Base-by-base conservation (phyloP, 2,888 invertebrate species). In the Epirrhoe tristata region DNA sequence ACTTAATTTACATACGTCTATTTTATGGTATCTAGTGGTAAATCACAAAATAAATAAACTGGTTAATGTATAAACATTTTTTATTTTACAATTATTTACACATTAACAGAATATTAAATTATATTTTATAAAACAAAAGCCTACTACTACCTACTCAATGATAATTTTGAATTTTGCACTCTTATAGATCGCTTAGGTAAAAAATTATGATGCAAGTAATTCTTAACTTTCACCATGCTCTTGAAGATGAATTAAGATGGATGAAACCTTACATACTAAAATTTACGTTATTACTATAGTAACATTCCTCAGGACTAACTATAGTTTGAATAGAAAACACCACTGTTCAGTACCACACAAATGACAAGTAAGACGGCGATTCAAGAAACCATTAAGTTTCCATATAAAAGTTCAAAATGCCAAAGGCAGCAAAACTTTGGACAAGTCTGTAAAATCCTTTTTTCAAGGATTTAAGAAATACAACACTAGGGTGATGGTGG, bases 401-500 rank as follows among this genome's bases (percentile, higher is more conserved):
- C 17, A 57, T 43, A 17, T 4, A 17, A 60, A 57, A 63, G 58
- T 67, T 67, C 12, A 50, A 46, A 14, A 17, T 58, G 51, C 43
- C 62, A 32, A 54, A 54, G 54, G 52, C 67, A 59, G 31, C 39
- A 54, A 57, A 62, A 66, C 69, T 69, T 69, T 59, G 48, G 39
- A 50, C 63, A 69, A 65, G 63, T 68, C 58, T 61, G 58, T 67
- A 53, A 56, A 62, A 63, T 74, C 69, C 70, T 71, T 66, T 39
- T 7, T 56, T 70, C 63, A 78, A 57, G 78, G 75, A 74, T 76
- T 83, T 90, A 91, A 6, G 87, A 76, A 70, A 93, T 88, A 72
- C 90, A 86, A 75, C 93, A 93, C 92, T 96, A 96, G 94, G 96
- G 96, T 80, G 96, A 96, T 75, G 96, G 95, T 58, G 96, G 96